phyloP scores from a whole-genome alignment of 2,797 vertebrate genomes.

The Manis javanica region DNA sequence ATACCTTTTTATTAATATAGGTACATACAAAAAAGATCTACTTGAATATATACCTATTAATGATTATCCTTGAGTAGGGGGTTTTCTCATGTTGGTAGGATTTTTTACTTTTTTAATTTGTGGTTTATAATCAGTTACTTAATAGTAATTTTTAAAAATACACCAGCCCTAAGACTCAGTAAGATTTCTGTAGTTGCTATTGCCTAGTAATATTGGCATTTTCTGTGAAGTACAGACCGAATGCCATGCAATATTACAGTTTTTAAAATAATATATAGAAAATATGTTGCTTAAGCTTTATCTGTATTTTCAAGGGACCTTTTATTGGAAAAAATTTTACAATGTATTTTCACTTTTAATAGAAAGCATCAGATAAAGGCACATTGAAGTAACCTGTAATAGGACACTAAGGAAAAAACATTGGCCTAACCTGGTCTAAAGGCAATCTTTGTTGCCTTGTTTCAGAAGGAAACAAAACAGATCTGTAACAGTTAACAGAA shows the following conservation, averaged over 20 bases:
- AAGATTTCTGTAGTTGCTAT: background rate
- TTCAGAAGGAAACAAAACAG: background rate
- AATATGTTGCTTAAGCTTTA: background rate
- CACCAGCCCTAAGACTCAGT: background rate
- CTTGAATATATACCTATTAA: background rate
- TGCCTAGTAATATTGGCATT: background rate
- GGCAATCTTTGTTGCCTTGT: background rate
- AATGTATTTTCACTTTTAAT: constrained; percentile 21
- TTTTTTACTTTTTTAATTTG: constrained; percentile 17
- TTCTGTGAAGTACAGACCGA: background rate
- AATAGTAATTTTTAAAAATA: constrained; percentile 14
- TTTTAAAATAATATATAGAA: background rate
- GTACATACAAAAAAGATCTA: background rate
- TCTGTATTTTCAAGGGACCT: background rate
- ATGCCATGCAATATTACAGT: background rate
- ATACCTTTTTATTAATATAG: background rate
- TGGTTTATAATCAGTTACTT: background rate
- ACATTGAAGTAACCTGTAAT: background rate
- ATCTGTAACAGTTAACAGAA: background rate
- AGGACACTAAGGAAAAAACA: constrained; percentile 10
- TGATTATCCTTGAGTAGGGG: background rate
- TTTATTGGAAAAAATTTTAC: constrained; percentile 4
- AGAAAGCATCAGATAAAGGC: background rate
- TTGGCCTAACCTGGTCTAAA: background rate
- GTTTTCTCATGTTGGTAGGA: background rate